Percentiles rank a stretch among this genome's conserved stretches.
These are phyloP conservation scores for Callyntrura sp. DNA, from an alignment of 2,888 invertebrate genomes.

Conservation along the genomic window DNA sequence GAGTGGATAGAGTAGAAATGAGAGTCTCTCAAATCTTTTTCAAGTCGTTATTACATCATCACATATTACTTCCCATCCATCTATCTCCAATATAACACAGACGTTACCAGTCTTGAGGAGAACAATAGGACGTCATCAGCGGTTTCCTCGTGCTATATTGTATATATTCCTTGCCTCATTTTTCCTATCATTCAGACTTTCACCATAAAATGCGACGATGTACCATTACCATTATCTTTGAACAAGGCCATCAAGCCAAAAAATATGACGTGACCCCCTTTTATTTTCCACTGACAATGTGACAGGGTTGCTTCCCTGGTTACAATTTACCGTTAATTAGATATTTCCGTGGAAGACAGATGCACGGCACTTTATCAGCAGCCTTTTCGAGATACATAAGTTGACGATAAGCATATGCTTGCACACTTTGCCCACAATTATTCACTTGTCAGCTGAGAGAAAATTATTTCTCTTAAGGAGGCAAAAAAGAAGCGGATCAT, in stretches of 20 bases:
- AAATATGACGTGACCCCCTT: constrained; percentile 72
- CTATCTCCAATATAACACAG: constrained; percentile 80
- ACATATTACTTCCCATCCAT: constrained; percentile 82
- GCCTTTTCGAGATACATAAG: background rate
- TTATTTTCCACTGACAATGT: constrained; percentile 45
- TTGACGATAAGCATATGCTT: background rate
- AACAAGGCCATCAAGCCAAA: constrained; percentile 41
- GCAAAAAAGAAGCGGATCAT: constrained; percentile 50
- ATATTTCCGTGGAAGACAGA: constrained; percentile 10
- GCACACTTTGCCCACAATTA: background rate
- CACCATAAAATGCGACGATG: constrained; percentile 47
- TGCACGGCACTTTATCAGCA: background rate
- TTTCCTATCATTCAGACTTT: constrained; percentile 29
- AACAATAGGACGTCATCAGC: constrained; percentile 68
- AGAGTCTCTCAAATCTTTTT: constrained; percentile 81
- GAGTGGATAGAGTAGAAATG: constrained; percentile 71
- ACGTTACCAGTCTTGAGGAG: constrained; percentile 76
- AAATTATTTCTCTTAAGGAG: background rate
- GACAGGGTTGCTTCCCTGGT: constrained; percentile 50
- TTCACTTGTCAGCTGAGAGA: background rate
- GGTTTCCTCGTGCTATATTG: background rate
- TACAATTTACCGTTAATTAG: constrained; percentile 70
- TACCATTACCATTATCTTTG: constrained; percentile 49
- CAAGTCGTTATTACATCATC: constrained; percentile 82
- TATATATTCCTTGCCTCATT: constrained; percentile 23